Evolutionary conservation across 2,797 vertebrate species (phyloP), one percentile per base, ranked within the genome.

Genomic region (Crypturellus tataupa): DNA sequence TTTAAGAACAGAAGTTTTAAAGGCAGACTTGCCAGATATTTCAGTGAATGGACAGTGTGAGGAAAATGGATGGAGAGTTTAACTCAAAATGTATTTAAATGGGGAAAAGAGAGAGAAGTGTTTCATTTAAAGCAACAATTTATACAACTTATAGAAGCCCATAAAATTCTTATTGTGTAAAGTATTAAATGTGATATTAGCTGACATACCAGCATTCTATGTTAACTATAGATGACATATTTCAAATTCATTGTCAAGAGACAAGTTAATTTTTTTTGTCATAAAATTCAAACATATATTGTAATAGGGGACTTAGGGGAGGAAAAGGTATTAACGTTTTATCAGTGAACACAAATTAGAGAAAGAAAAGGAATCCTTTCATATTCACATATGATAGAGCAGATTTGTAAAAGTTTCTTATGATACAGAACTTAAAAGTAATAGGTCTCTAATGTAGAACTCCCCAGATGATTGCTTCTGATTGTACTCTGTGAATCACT

Each of bases 181-280:
- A 15, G 31, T 10, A 84, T 19, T 89, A 71, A 82, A 90, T 55
- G 33, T 70, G 65, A 70, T 80, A 20, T 33, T 73, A 89, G 47
- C 46, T 85, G 86, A 77, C 44, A 76, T 46, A 87, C 16, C 6
- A 76, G 29, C 37, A 80, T 35, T 75, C 37, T 62, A 40, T 89
- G 9, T 79, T 87, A 87, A 85, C 46, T 40, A 84, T 15, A 47
- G 15, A 53, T 75, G 64, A 9, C 27, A 31, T 90, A 77, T 76
- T 89, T 90, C 47, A 82, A 89, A 90, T 70, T 83, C 14, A 86
- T 64, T 93, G 23, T 81, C 46, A 27, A 77, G 67, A 80, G 55
- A 69, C 3, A 58, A 21, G 17, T 35, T 70, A 42, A 42, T 7
- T 78, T 87, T 64, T 33, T 63, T 33, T 58, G n/a, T 81, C 42